phyloP scores from a whole-genome alignment of 2,113 vertebrate genomes.

The Prinia subflava region DNA sequence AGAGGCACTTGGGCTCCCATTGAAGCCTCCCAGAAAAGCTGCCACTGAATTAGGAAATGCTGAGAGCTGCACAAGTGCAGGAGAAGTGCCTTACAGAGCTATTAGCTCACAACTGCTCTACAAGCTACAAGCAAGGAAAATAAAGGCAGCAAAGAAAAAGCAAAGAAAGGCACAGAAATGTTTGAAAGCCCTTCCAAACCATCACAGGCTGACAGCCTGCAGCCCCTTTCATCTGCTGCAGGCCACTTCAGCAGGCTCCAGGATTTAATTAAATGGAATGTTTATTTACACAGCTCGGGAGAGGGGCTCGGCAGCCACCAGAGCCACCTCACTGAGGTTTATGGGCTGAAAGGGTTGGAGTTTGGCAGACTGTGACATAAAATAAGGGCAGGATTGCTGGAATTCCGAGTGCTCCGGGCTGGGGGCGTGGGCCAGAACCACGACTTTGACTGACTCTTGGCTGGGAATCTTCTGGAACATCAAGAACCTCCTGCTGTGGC shows the following conservation, averaged over 20 bases:
- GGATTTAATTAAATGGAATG: not conserved
- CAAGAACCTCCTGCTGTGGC: not conserved
- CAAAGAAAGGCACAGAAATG: not conserved
- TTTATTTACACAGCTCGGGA: slow-evolving; percentile 32
- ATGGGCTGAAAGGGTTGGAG: fast-evolving
- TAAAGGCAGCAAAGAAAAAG: slow-evolving; percentile 14
- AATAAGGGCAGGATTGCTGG: not conserved
- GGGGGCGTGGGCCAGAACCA: fast-evolving
- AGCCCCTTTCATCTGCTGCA: slow-evolving; percentile 5
- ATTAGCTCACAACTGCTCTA: not conserved
- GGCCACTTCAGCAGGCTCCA: not conserved
- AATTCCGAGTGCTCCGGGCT: not conserved
- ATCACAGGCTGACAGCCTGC: not conserved
- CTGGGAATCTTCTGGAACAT: not conserved
- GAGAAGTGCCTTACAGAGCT: not conserved
- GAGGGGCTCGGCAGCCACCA: not conserved
- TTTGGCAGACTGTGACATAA: not conserved
- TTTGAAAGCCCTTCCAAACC: slow-evolving; percentile 26
- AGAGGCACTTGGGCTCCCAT: not conserved
- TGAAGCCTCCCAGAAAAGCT: not conserved
- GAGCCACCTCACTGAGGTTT: not conserved
- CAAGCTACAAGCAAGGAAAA: not conserved
- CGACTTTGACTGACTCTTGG: not conserved
- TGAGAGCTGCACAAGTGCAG: slow-evolving; percentile 22
- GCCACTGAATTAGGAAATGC: not conserved